Base-by-base conservation (phyloP, 2,113 vertebrate species). In the Bettongia penicillata region DNA sequence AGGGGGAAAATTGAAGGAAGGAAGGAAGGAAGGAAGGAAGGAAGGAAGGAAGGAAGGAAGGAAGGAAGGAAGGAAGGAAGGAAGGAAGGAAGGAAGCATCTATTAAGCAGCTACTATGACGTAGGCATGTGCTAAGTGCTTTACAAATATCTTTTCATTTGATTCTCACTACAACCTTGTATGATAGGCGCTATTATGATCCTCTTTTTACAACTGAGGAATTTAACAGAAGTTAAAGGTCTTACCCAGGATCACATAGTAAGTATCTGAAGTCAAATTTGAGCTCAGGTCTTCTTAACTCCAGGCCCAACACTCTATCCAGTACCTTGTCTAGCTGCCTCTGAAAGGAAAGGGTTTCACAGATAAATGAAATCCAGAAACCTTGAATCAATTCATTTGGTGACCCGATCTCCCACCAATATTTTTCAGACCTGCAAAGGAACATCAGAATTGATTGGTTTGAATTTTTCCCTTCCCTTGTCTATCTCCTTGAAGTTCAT, bases 401-500 rank as follows among this genome's bases (percentile, higher is more conserved):
- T 55, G 51, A 94, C 53, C 49, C 16, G 25, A 51, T 57, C 93
- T 90, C 23, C 89, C 89, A 90, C 2, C 9, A 3, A 51, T 55
- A 37, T 1, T 92, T 90, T 14, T 43, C 89, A 8, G 52, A 52
- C n/a, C 47, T 31, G 10, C 2, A 8, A 8, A 16, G 6, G 51
- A 47, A 49, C 1, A 3, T 24, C 47, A 24, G 12, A 90, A 37
- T 2, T 8, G 0, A 55, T 11, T 22, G 9, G 8, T 53, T n/a
- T 12, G 11, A 2, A 10, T 1, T 3, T n/a, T n/a, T 22, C 16
- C 10, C 24, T 50, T 3, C 2, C 22, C 23, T 93, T 61, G 0
- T 24, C 49, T 52, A n/a, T 43, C 0, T 19, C 37, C 1, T 1
- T 48, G 0, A 37, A 19, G 0, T 26, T 28, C 50, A 22, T 37